A percentile compares a stretch with the other conserved stretches of the same genome.
These are phyloP conservation scores for Collichthys lucidus DNA, from an alignment of 2,113 vertebrate genomes.

Conservation along the genomic window DNA sequence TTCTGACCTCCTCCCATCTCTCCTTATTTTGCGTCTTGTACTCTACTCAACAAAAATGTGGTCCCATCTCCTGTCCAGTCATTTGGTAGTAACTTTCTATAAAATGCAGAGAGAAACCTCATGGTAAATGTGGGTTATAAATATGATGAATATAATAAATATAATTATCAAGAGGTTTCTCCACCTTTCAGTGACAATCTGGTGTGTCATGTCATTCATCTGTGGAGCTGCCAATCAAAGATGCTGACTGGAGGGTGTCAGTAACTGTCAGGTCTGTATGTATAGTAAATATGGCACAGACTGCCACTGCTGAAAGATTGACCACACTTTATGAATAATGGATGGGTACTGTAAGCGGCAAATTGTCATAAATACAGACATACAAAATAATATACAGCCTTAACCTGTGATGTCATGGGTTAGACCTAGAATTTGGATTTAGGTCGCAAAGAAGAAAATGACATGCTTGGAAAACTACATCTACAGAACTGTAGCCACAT, in stretches of 20 bases:
- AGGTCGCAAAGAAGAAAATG: constrained; percentile 4
- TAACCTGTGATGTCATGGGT: neutral
- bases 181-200: neutral
- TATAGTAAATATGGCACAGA: neutral
- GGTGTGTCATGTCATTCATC: constrained; percentile 15
- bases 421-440: constrained; percentile 3
- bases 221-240: constrained; percentile 39
- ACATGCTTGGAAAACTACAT: constrained; percentile 13
- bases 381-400: neutral
- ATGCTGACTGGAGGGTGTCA: neutral
- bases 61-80: too few species aligned
- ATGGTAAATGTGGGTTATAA: constrained; percentile 1
- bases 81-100: too few species aligned
- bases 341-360: neutral
- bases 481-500: neutral
- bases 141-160: neutral
- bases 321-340: neutral
- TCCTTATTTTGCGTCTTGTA: too few species aligned
- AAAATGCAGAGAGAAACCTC: neutral
- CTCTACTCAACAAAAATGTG: too few species aligned
- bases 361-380: neutral
- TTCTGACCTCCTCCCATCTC: too few species aligned
- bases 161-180: neutral
- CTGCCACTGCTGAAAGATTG: neutral
- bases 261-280: neutral